A percentile compares a stretch with the other conserved stretches of the same genome.
Conservation (phyloP, 2,113 vertebrate species). For the Cochlearius cochlearius region DNA sequence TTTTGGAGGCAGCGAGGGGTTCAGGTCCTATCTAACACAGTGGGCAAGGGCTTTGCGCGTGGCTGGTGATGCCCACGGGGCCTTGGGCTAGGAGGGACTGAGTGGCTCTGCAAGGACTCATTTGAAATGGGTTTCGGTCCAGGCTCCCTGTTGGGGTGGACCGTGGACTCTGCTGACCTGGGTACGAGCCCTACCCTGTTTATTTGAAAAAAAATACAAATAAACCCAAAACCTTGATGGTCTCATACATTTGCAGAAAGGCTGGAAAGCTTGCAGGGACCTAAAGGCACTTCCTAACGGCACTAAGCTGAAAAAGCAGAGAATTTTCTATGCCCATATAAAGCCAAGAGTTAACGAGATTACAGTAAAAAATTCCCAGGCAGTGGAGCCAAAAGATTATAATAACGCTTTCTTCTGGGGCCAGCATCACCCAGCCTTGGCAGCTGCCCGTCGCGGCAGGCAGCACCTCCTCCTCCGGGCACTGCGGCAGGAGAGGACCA, state of each 20-base stretch:
- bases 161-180: neutral
- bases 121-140: neutral
- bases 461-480: neutral
- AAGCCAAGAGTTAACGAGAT: constrained; percentile 59
- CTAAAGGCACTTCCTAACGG: constrained; percentile 15
- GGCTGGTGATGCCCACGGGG: rapidly evolving
- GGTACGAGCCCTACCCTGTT: neutral
- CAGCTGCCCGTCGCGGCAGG: neutral
- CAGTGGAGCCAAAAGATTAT: constrained; percentile 56
- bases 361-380: constrained; percentile 46
- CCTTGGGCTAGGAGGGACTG: neutral
- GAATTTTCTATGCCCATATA: constrained; percentile 57
- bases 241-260: neutral
- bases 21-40: neutral
- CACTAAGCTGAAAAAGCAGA: constrained; percentile 28
- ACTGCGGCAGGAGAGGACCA: neutral
- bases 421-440: constrained; percentile 51
- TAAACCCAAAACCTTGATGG: neutral
- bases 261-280: neutral
- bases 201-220: neutral
- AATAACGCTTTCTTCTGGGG: constrained; percentile 57
- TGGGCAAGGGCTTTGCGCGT: neutral
- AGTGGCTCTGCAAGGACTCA: rapidly evolving
- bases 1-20: neutral
- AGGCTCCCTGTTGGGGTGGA: neutral